phyloP scores from a whole-genome alignment of 2,113 vertebrate genomes.

The Rhineura floridana region DNA sequence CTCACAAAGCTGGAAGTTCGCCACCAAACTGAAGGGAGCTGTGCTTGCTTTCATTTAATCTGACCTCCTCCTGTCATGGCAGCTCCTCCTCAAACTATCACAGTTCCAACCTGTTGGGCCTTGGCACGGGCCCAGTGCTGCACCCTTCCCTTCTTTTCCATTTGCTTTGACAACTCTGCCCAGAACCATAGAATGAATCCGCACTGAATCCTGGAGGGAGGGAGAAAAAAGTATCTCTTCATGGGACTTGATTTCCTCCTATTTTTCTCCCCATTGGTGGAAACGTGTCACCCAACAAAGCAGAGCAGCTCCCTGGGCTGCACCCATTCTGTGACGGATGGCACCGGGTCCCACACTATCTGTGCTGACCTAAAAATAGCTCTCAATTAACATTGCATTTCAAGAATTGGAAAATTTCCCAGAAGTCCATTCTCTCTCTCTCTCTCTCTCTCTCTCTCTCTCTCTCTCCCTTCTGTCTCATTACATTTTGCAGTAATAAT shows the following conservation, averaged over 20 bases:
- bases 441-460: slow-evolving; percentile 77
- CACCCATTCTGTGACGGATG: slow-evolving; percentile 70
- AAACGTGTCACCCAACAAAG: slow-evolving; percentile 44
- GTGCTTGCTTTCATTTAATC: slow-evolving; percentile 44
- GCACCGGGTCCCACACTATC: slow-evolving; percentile 75
- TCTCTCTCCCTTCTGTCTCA: slow-evolving; percentile 83
- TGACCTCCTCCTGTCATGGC: slow-evolving; percentile 37
- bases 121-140: not conserved
- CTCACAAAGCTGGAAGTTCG: slow-evolving; percentile 57
- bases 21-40: slow-evolving; percentile 35
- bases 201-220: slow-evolving; percentile 10
- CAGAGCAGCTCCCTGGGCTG: slow-evolving; percentile 73
- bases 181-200: slow-evolving; percentile 43
- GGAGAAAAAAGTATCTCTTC: not conserved
- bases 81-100: slow-evolving; percentile 27
- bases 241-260: slow-evolving; percentile 21
- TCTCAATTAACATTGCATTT: slow-evolving; percentile 88
- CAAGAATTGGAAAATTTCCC: slow-evolving; percentile 89
- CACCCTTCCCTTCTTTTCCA: slow-evolving; percentile 24
- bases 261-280: slow-evolving; percentile 39
- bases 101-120: not conserved
- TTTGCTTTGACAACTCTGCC: slow-evolving; percentile 36
- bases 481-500: slow-evolving; percentile 88
- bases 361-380: slow-evolving; percentile 83
- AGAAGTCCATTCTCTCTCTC: slow-evolving; percentile 85